Percentiles rank a stretch among this genome's conserved stretches.
Evolutionary conservation across 2,888 invertebrate species (phyloP).

Genomic region (Napeogenes sylphis): DNA sequence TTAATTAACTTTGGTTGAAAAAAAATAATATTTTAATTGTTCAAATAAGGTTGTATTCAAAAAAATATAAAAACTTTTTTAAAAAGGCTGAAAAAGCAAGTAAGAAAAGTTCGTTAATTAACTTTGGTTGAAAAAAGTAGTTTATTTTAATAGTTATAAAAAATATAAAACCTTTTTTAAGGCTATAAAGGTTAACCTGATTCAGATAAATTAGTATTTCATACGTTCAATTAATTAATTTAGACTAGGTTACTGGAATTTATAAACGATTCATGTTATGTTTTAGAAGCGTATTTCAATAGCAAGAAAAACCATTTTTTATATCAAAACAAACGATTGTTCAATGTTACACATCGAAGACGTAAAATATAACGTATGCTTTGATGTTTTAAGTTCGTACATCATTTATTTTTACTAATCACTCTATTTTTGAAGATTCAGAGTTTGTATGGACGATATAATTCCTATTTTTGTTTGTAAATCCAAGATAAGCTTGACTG

Average conservation of each 20-base stretch:
- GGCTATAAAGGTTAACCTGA: too few species aligned
- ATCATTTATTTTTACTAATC: conserved; percentile 18
- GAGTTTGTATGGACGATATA: not conserved
- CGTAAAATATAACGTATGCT: conserved; percentile 21
- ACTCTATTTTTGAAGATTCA: conserved; percentile 19
- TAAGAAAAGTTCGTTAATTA: conserved; percentile 8
- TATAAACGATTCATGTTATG: too few species aligned
- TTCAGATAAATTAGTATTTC: too few species aligned
- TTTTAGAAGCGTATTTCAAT: too few species aligned
- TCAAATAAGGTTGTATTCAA: too few species aligned
- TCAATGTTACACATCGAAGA: not conserved
- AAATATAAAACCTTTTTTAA: too few species aligned
- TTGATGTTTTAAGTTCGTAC: conserved; percentile 12
- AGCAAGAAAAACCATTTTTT: not conserved
- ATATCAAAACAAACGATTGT: conserved; percentile 7
- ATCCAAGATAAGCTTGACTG: conserved; percentile 19
- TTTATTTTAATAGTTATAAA: not conserved
- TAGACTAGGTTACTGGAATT: too few species aligned
- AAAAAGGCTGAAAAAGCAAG: too few species aligned
- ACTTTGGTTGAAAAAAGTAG: not conserved
- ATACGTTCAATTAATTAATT: too few species aligned
- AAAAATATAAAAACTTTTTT: too few species aligned
- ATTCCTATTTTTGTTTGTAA: conserved; percentile 4
- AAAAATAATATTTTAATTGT: not conserved
- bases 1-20: not conserved